These are phyloP conservation scores for Onychorhynchus coronatus DNA, from an alignment of 2,113 vertebrate genomes.

Conservation along the genomic window DNA sequence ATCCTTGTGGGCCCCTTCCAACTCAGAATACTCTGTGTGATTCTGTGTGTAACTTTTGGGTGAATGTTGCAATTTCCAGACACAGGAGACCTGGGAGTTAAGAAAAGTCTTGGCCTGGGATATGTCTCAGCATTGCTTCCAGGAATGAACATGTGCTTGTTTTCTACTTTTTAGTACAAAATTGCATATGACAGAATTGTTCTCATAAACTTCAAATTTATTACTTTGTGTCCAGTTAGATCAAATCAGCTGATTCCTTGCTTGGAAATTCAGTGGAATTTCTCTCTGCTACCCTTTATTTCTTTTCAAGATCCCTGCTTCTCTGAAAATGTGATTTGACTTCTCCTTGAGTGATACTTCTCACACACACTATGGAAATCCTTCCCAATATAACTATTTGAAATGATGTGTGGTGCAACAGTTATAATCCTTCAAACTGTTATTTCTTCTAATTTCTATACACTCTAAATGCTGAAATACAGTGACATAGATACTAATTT, in stretches of 20 bases:
- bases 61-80: neutral
- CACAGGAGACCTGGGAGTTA: neutral
- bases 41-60: neutral
- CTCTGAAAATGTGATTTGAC: neutral
- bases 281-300: neutral
- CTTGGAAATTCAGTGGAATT: neutral
- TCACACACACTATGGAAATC: neutral
- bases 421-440: neutral
- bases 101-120: neutral
- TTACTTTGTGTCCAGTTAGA: neutral
- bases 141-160: neutral
- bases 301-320: neutral
- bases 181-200: neutral
- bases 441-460: neutral
- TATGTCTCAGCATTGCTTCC: neutral
- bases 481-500: slow-evolving; percentile 18
- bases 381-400: neutral
- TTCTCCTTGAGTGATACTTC: neutral
- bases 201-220: neutral
- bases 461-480: slow-evolving; percentile 25
- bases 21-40: neutral
- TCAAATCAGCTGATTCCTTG: neutral
- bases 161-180: neutral
- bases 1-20: neutral
- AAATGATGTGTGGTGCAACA: neutral